A percentile compares a stretch with the other conserved stretches of the same genome.
phyloP scores from a whole-genome alignment of 2,888 invertebrate genomes.

The Chrysotoxum bicinctum region DNA sequence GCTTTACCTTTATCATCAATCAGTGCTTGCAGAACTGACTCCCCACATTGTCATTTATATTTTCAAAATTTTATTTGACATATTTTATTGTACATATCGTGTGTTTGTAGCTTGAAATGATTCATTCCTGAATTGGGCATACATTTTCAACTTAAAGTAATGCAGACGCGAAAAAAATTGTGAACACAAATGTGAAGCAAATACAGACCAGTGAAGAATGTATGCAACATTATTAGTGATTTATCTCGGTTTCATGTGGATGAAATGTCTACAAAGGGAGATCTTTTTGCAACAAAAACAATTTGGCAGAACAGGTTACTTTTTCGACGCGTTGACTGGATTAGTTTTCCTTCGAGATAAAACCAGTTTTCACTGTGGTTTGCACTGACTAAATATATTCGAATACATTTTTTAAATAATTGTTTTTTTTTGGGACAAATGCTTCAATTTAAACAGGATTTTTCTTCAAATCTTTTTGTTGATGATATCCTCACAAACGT shows the following conservation, averaged over 20 bases:
- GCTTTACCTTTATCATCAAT: too few species aligned
- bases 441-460: conserved; percentile 22
- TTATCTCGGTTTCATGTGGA: neutral
- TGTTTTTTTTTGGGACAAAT: conserved; percentile 19
- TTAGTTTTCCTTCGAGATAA: conserved; percentile 44
- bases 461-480: conserved; percentile 8
- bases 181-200: neutral
- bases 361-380: conserved; percentile 50
- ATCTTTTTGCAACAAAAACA: conserved; percentile 26
- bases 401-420: conserved; percentile 11
- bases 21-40: too few species aligned
- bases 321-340: conserved; percentile 36
- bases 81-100: neutral
- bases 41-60: too few species aligned
- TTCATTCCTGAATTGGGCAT: neutral
- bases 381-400: neutral
- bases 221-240: neutral
- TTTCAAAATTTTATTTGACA: too few species aligned
- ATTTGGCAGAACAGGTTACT: conserved; percentile 59
- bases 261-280: conserved; percentile 11
- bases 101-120: neutral
- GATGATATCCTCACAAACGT: neutral
- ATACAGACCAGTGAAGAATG: neutral
- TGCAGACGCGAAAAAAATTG: neutral
- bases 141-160: neutral